A percentile compares a stretch with the other conserved stretches of the same genome.
Conservation (phyloP, 2,797 vertebrate species). For the Petrocephalus sullivani region DNA sequence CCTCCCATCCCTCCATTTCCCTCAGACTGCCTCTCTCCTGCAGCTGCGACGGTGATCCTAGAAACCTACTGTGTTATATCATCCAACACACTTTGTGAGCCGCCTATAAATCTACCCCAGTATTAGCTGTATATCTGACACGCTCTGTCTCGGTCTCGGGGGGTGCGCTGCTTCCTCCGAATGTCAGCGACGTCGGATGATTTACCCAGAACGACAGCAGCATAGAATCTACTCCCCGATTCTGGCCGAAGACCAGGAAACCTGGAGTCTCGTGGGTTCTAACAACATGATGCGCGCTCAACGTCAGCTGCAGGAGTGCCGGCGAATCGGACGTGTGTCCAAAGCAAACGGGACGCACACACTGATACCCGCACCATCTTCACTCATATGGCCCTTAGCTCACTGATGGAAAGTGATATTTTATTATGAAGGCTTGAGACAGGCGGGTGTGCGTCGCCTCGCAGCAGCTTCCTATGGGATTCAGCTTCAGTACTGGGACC, state of each 20-base stretch:
- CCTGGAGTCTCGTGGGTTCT: not conserved
- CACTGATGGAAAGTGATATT: not conserved
- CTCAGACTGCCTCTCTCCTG: not conserved
- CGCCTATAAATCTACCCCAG: constrained; percentile 20
- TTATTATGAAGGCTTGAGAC: not conserved
- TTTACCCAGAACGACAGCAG: not conserved
- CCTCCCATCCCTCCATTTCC: not conserved
- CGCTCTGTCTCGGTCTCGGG: constrained; percentile 5
- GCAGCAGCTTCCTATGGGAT: not conserved
- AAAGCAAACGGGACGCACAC: not conserved
- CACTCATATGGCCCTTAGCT: not conserved
- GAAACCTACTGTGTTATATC: not conserved
- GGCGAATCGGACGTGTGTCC: not conserved
- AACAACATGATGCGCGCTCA: not conserved
- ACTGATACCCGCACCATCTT: not conserved
- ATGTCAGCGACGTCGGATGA: not conserved
- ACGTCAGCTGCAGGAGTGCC: not conserved
- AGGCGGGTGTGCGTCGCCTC: not conserved
- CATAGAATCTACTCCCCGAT: not conserved
- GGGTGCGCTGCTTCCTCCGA: not conserved
- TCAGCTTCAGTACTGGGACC: not conserved
- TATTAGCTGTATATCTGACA: constrained; percentile 22
- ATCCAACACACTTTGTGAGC: constrained; percentile 14
- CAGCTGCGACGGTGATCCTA: constrained; percentile 2
- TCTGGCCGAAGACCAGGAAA: not conserved